Evolutionary conservation across 2,113 vertebrate genomes (phyloP), one percentile per base, ranked within the genome.

Genomic region (Bubo bubo): DNA sequence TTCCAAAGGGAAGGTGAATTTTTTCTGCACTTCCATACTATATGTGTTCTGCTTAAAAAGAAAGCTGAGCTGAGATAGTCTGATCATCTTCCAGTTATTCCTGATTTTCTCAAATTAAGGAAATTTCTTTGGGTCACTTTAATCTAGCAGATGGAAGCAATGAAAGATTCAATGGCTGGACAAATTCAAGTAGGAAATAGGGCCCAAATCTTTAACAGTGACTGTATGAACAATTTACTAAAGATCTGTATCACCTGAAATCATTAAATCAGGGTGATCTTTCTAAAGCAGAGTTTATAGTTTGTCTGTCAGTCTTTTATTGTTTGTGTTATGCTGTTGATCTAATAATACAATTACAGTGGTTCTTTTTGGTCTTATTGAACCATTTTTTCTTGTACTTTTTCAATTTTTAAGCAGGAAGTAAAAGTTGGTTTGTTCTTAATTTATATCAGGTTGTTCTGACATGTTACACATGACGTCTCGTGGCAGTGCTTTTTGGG

Each of bases 381-480:
- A 47, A n/a, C 3, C 3, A 27, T 6, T 66, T 49, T 59, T 70
- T 30, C 41, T 45, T 49, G 9, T 39, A 49, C 8, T 60, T 86
- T 88, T 66, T 32, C 30, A 1, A 34, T 43, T 74, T 71, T 24
- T 53, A 59, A 89, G 14, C 18, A 59, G 30, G 53, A 75, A 68
- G 4, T 52, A 27, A 39, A 52, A n/a, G 3, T 27, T 79, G 5
- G 34, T 81, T 60, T 34, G 12, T 50, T 91, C 18, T 47, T 77
- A 20, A 59, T 88, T 58, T 70, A 15, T 2, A 6, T 9, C 23
- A 79, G 47, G 8, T 27, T 88, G 28, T 4, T 50, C 74, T 50
- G 23, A 2, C 26, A 50, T 37, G 32, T 70, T 87, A n/a, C 8
- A 22, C 0, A 2, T 41, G 19, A 28, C 0, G 0, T 45, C 30